These are phyloP conservation scores for Mya arenaria DNA, from an alignment of 1,140 invertebrate genomes.

Conservation along the genomic window DNA sequence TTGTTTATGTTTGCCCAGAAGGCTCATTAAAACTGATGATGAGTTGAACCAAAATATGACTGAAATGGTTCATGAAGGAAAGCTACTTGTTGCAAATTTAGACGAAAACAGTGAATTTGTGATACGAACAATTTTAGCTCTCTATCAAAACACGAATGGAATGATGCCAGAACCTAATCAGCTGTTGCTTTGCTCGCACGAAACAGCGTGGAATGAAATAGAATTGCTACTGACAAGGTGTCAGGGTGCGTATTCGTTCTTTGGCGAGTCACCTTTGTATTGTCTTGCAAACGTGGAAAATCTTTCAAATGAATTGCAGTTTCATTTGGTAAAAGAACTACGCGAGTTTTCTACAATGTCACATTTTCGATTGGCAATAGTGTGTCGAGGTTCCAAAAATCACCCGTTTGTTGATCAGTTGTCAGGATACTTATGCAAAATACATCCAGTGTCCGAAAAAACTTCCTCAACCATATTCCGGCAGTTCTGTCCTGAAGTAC, in stretches of 20 bases:
- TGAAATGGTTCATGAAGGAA: slow-evolving; percentile 44
- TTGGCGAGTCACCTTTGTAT: slow-evolving; percentile 23
- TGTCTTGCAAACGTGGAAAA: slow-evolving; percentile 62
- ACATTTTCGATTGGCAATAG: slow-evolving; percentile 11
- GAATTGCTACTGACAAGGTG: slow-evolving; percentile 55
- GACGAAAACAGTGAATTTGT: slow-evolving; percentile 52
- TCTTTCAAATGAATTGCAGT: slow-evolving; percentile 52
- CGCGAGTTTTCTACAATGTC: not conserved
- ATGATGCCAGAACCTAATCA: slow-evolving; percentile 59
- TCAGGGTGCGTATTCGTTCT: not conserved
- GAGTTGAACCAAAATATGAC: slow-evolving; percentile 7
- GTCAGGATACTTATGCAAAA: not conserved
- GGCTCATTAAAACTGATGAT: not conserved
- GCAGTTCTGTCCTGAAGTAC: slow-evolving; percentile 30
- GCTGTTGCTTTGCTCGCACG: slow-evolving; percentile 56
- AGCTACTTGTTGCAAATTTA: slow-evolving; percentile 39
- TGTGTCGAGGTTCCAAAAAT: slow-evolving; percentile 52
- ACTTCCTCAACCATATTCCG: slow-evolving; percentile 14
- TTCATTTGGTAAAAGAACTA: slow-evolving; percentile 49
- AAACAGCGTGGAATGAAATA: slow-evolving; percentile 59
- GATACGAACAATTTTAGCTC: slow-evolving; percentile 52
- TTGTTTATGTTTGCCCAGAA: slow-evolving; percentile 7
- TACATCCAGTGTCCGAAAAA: slow-evolving; percentile 34
- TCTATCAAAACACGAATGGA: slow-evolving; percentile 58
- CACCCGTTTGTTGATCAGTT: slow-evolving; percentile 58